Base-by-base conservation (phyloP, 2,888 invertebrate species). In the Scaptodrosophila latifasciaeformis region DNA sequence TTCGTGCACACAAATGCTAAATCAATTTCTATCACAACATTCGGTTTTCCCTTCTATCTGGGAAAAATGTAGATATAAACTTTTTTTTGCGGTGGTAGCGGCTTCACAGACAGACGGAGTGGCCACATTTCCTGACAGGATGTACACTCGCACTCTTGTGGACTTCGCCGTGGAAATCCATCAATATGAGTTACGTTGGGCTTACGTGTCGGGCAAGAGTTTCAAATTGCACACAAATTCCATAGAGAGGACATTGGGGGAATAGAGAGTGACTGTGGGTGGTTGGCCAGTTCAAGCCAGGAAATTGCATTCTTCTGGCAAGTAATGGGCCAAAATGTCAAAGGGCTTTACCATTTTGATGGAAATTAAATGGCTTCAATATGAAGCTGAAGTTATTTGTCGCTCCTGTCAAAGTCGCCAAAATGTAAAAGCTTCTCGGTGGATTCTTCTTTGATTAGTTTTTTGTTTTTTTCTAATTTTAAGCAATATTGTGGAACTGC, bases 231-330 rank as follows among this genome's bases (percentile, higher is more conserved):
- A 17, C 9, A 50, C 37, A 49, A 45, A 50, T 43, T 29, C 35
- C 31, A 37, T 9, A 39, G 43, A 43, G 49, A 46, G 46, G 50
- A 39, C 65, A 55, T 62, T 58, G 49, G 50, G 43, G n/a, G n/a
- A 44, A 44, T 46, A 34, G 15, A 37, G 39, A 15, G 19, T 18
- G 24, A 15, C 12, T 2, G 12, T 44, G 49, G 47, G 52, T 24
- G 24, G 24, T 24, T 24, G n/a, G n/a, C n/a, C n/a, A 27, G 9
- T 31, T 7, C 35, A n/a, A 18, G 30, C 42, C 71, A 79, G 75
- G 75, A 75, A 80, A 75, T 75, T 75, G 75, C 78, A 80, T 65
- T 77, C 78, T 74, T 65, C 30, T 35, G 31, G 29, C 24, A 47
- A 31, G 31, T 53, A 66, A 66, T 61, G 54, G 47, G 49, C 60